These are phyloP conservation scores for Platalea minor DNA, from an alignment of 2,797 vertebrate genomes.

Conservation along the genomic window DNA sequence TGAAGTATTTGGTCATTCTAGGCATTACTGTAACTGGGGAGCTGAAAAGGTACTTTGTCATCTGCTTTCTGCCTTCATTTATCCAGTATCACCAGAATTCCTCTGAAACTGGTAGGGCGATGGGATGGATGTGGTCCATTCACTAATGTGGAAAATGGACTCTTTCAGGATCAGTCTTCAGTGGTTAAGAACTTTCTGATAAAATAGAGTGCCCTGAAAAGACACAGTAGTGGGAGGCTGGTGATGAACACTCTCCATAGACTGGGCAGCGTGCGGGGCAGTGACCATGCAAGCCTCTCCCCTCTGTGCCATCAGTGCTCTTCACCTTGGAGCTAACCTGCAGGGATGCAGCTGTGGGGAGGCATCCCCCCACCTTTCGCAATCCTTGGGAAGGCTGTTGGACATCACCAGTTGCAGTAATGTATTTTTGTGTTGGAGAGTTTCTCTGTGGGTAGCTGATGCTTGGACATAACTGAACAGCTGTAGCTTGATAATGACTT, in stretches of 20 bases:
- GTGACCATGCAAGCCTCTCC: neutral
- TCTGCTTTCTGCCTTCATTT: neutral
- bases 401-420: neutral
- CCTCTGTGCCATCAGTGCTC: neutral
- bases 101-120: neutral
- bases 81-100: neutral
- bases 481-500: neutral
- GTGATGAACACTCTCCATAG: neutral
- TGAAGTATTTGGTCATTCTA: neutral
- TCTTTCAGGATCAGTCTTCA: neutral
- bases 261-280: rapidly evolving
- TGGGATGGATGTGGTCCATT: neutral
- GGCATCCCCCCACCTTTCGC: neutral
- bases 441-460: neutral
- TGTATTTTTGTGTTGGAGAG: neutral
- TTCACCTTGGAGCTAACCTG: neutral
- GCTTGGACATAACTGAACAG: neutral
- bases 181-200: neutral
- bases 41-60: neutral
- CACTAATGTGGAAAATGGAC: neutral
- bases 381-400: neutral
- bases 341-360: neutral
- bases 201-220: neutral
- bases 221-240: neutral
- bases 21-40: neutral